Evolutionary conservation across 2,113 vertebrate species (phyloP), one percentile per base, ranked within the genome.

Genomic region (Aplodontia rufa): DNA sequence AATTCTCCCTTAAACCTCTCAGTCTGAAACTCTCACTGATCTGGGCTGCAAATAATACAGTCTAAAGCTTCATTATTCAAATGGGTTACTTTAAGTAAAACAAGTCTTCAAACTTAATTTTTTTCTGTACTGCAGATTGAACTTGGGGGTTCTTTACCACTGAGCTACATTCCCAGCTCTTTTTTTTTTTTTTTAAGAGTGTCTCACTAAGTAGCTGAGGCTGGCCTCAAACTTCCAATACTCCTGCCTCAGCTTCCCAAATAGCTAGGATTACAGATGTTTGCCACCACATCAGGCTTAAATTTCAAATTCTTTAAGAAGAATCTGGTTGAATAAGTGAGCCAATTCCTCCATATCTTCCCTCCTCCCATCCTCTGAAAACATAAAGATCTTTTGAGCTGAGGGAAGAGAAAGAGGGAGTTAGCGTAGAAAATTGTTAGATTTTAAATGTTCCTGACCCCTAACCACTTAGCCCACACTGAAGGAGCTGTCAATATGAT

Each of bases 291-390:
- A 60, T 9, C 24, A 60, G 8, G 58, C 24, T 9, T 26, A 60
- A 64, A 45, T 84, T 32, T 88, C 78, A 64, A 79, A 51, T 74
- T 93, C 47, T 93, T 72, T 26, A 62, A 89, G 49, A 94, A 94
- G 55, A 37, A 88, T 79, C 51, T 87, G 49, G 32, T 90, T 62
- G 55, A 74, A 51, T 47, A 87, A 68, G 49, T 87, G 35, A 64
- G 19, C 8, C 42, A 87, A 1, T 66, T 82, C n/a, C 49, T 87
- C 26, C 28, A 9, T n/a, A 32, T 10, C 8, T 22, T 58, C 42
- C 6, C 8, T 95, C 80, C 6, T 88, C 7, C 13, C 12, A 84
- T 35, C 13, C 32, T 78, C 69, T 40, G 58, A 92, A 71, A 60
- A 75, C 24, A 69, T 55, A 87, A 76, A 40, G n/a, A 14, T 45